These are phyloP conservation scores for Neoarius graeffei DNA, from an alignment of 2,113 vertebrate genomes.

Conservation along the genomic window DNA sequence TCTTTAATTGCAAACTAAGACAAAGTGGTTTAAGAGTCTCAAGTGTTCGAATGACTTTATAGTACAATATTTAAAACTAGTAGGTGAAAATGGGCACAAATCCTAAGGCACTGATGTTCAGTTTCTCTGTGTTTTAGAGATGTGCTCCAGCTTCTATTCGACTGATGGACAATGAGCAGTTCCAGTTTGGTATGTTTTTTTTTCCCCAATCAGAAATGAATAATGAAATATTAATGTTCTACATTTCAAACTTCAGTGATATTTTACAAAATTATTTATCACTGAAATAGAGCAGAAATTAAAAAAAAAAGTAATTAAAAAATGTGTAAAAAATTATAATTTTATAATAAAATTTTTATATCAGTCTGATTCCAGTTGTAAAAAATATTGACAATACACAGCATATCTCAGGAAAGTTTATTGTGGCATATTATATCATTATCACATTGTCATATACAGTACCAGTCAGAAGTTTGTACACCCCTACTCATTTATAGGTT, in stretches of 20 bases:
- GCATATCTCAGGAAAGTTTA: not conserved
- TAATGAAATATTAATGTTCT: not conserved
- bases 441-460: not conserved
- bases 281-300: not conserved
- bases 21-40: not conserved
- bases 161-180: constrained; percentile 95
- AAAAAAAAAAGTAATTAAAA: not conserved
- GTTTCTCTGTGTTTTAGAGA: constrained; percentile 72
- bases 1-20: constrained; percentile 8
- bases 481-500: no score
- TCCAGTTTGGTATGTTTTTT: constrained; percentile 91
- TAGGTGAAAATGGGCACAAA: not conserved
- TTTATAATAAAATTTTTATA: not conserved
- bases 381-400: not conserved
- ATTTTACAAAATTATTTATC: not conserved
- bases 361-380: not conserved
- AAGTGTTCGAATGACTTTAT: not conserved
- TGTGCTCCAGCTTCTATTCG: constrained; percentile 98
- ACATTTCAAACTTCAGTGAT: not conserved
- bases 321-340: not conserved
- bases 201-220: not conserved
- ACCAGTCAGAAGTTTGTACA: no score
- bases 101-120: not conserved
- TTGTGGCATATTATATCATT: not conserved
- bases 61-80: not conserved